These are phyloP conservation scores for Conops quadrifasciatus DNA, from an alignment of 2,888 invertebrate genomes.

Conservation along the genomic window DNA sequence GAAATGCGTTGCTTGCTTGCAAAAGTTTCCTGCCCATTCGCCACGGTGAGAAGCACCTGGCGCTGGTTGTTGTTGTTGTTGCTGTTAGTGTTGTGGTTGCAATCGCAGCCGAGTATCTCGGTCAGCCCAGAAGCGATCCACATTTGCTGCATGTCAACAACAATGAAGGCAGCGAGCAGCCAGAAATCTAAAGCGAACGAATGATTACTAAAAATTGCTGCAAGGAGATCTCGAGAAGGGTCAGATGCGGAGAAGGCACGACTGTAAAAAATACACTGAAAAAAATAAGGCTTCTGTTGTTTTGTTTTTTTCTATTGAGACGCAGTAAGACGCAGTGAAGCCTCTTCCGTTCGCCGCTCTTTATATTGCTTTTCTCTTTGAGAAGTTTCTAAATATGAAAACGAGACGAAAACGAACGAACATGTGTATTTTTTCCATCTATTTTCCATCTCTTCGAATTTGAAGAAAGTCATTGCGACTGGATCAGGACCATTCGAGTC, in stretches of 20 bases:
- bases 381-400: too few relatives aligned
- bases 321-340: too few relatives aligned
- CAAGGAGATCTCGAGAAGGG: not conserved
- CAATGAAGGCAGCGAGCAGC: not conserved
- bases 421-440: too few relatives aligned
- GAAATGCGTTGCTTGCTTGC: constrained; percentile 12
- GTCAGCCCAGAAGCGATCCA: constrained; percentile 21
- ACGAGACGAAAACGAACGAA: too few relatives aligned
- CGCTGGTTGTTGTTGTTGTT: constrained; percentile 17
- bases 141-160: constrained; percentile 16
- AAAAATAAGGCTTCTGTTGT: not conserved
- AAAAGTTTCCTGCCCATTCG: constrained; percentile 12
- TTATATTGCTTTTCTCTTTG: too few relatives aligned
- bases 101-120: not conserved
- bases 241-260: not conserved
- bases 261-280: not conserved
- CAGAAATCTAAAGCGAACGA: not conserved
- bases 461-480: not conserved
- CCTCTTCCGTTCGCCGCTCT: too few relatives aligned
- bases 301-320: too few relatives aligned
- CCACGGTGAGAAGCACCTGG: not conserved
- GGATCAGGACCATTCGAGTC: not conserved
- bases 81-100: not conserved
- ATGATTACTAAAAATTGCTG: constrained; percentile 2
- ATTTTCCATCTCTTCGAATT: too few relatives aligned